Percentiles rank a stretch among this genome's conserved stretches.
Conservation (phyloP, 1,140 invertebrate species). For the Onthophagus taurus region DNA sequence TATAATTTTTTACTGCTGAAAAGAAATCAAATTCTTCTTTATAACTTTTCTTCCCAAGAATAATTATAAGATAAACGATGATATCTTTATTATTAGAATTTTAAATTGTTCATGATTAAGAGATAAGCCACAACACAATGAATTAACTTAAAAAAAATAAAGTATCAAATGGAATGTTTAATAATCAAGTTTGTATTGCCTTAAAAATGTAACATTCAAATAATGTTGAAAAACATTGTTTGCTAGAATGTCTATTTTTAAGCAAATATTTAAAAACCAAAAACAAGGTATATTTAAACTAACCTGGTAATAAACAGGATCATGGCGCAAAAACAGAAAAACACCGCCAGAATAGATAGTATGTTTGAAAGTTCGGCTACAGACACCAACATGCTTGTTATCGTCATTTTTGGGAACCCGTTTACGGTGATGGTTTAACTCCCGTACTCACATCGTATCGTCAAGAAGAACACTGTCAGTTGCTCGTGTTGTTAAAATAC, state of each 20-base stretch:
- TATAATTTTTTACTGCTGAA: too few relatives aligned
- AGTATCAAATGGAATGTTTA: neutral
- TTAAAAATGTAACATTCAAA: neutral
- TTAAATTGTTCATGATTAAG: too few relatives aligned
- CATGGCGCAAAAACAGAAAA: conserved; percentile 52
- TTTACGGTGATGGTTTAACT: conserved; percentile 5
- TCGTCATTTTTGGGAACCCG: conserved; percentile 23
- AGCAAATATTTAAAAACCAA: too few relatives aligned
- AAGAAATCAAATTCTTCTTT: too few relatives aligned
- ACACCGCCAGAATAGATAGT: conserved; percentile 47
- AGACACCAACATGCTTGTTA: conserved; percentile 52
- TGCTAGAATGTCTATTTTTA: too few relatives aligned
- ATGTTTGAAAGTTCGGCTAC: conserved; percentile 53
- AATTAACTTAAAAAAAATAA: too few relatives aligned
- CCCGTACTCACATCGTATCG: conserved; percentile 11
- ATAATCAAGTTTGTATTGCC: neutral
- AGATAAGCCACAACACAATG: too few relatives aligned
- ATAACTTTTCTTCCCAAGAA: too few relatives aligned
- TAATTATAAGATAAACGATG: too few relatives aligned
- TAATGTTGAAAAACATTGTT: too few relatives aligned
- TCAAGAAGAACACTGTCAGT: neutral
- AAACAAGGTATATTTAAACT: too few relatives aligned
- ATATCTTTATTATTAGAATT: too few relatives aligned
- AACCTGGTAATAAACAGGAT: conserved; percentile 52
- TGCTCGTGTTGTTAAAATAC: neutral